These are phyloP conservation scores for Elgaria multicarinata DNA, from an alignment of 2,113 vertebrate genomes.

Conservation along the genomic window DNA sequence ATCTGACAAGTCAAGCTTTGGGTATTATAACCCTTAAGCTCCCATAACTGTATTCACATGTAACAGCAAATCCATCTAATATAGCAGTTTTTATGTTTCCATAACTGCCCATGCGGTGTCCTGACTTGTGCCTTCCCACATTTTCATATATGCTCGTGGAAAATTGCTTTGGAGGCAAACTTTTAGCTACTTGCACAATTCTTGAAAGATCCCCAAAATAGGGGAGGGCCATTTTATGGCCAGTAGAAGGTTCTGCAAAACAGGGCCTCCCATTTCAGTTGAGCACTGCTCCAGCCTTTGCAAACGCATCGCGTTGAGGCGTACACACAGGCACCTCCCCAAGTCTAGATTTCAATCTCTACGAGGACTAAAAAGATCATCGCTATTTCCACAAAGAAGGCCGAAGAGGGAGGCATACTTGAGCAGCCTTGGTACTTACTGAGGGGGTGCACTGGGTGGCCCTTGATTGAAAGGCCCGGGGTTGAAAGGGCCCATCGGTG, in stretches of 20 bases:
- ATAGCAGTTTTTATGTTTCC: background rate
- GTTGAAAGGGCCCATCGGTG: slow-evolving; percentile 91
- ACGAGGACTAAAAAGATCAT: background rate
- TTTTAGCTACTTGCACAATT: background rate
- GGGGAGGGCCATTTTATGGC: background rate
- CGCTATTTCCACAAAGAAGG: too few species aligned
- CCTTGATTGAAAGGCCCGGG: slow-evolving; percentile 89
- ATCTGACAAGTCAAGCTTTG: background rate
- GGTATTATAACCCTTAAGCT: background rate
- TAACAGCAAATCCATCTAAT: background rate
- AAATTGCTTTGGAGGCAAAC: background rate
- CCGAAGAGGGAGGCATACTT: background rate
- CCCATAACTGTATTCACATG: background rate
- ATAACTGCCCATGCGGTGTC: background rate
- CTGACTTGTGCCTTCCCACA: background rate
- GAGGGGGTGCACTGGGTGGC: slow-evolving; percentile 87
- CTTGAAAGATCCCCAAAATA: background rate
- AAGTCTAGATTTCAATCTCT: background rate
- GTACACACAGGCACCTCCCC: background rate
- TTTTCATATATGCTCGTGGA: background rate
- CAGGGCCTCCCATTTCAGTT: background rate
- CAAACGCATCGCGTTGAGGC: background rate
- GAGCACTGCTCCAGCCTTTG: background rate
- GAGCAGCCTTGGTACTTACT: slow-evolving; percentile 79
- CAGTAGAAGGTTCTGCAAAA: background rate